These are phyloP conservation scores for Steinernema scapterisci DNA, from an alignment of 2,888 invertebrate species.

Conservation along the genomic window DNA sequence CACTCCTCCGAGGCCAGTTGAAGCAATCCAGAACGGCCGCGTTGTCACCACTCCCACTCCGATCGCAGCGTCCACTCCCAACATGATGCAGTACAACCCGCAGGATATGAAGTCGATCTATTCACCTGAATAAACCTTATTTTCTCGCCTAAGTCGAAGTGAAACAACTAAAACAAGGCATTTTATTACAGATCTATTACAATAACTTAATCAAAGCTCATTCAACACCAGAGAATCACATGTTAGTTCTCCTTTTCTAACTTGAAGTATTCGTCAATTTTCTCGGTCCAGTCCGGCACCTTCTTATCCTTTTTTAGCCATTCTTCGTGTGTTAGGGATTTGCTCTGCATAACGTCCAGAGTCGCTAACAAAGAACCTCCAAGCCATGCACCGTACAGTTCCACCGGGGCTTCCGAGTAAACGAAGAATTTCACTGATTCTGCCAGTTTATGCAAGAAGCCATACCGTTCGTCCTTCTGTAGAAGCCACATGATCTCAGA, in stretches of 20 bases:
- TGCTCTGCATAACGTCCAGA: conserved; percentile 38
- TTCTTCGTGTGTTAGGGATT: conserved; percentile 40
- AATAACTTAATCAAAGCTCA: background rate
- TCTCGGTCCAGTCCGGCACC: conserved; percentile 44
- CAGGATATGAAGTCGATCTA: too few relatives aligned
- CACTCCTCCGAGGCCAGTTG: background rate
- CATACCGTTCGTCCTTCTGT: conserved; percentile 66
- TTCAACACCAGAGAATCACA: background rate
- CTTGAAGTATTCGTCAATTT: conserved; percentile 39
- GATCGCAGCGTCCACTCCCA: too few relatives aligned
- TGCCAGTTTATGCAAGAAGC: background rate
- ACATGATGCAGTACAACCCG: too few relatives aligned
- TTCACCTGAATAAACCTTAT: too few relatives aligned
- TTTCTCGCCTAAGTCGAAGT: too few relatives aligned
- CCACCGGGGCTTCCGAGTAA: conserved; percentile 30
- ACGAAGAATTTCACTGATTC: conserved; percentile 42
- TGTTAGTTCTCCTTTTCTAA: background rate
- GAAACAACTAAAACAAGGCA: too few relatives aligned
- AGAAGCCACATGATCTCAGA: conserved; percentile 77
- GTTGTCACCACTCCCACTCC: too few relatives aligned
- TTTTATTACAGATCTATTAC: background rate
- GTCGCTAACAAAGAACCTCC: conserved; percentile 47
- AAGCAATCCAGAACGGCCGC: background rate
- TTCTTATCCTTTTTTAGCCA: conserved; percentile 34
- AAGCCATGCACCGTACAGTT: conserved; percentile 46